Evolutionary conservation across 2,888 invertebrate species (phyloP).

Genomic region (Leucophenga montana): DNA sequence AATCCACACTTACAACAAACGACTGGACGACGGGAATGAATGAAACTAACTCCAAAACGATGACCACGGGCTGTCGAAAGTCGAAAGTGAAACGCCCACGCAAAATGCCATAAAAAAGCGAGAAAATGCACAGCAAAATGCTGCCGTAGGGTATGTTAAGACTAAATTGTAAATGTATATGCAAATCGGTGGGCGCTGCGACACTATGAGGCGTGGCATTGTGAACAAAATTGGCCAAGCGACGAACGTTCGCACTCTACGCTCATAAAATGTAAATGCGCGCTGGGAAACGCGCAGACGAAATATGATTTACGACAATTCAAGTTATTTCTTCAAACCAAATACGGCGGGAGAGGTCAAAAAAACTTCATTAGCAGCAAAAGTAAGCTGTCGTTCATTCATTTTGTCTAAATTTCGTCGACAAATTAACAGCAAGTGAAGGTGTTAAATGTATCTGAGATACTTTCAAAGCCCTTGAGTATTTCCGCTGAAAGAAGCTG

Average conservation of each 20-base stretch:
- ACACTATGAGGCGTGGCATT: slow-evolving; percentile 23
- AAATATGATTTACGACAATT: slow-evolving; percentile 63
- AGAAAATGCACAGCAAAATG: slow-evolving; percentile 14
- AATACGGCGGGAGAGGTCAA: not conserved
- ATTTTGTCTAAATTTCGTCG: slow-evolving; percentile 54
- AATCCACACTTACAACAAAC: slow-evolving; percentile 64
- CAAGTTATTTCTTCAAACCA: slow-evolving; percentile 31
- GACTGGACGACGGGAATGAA: slow-evolving; percentile 8
- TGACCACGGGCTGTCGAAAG: slow-evolving; percentile 27
- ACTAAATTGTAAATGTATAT: slow-evolving; percentile 5
- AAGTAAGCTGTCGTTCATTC: not conserved
- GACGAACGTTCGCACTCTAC: slow-evolving; percentile 25
- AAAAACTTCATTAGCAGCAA: too few species aligned
- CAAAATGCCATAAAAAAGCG: not conserved
- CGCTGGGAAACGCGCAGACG: not conserved
- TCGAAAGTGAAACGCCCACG: slow-evolving; percentile 34
- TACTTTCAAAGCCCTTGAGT: not conserved
- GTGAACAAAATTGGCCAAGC: not conserved
- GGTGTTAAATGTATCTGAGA: slow-evolving; percentile 27
- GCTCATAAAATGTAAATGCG: slow-evolving; percentile 64
- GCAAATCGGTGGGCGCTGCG: slow-evolving; percentile 9
- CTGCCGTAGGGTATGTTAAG: slow-evolving; percentile 37
- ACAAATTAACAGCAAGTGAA: slow-evolving; percentile 52
- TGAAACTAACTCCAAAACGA: not conserved
- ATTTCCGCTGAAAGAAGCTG: not conserved